Conservation (phyloP, 2,113 vertebrate genomes). For the Notechis scutatus region DNA sequence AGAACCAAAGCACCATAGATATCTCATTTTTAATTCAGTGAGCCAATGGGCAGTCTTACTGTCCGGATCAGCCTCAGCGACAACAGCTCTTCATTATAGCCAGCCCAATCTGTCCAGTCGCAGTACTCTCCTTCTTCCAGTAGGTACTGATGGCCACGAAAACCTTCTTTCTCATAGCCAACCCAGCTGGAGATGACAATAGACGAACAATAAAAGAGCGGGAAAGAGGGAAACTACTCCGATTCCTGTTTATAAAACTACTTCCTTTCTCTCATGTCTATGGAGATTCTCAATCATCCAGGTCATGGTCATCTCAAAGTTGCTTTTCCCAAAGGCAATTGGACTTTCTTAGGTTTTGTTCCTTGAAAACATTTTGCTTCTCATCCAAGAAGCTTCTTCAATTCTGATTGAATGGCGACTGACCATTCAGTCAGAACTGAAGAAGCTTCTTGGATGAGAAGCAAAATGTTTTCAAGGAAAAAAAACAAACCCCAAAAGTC, state of each 20-base stretch:
- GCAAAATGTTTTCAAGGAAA: not conserved
- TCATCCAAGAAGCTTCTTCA: not conserved
- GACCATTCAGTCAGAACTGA: no score
- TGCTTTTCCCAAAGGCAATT: not conserved
- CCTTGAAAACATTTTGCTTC: not conserved
- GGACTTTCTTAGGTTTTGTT: not conserved
- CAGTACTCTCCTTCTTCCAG: conserved; percentile 94
- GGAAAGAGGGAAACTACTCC: not conserved
- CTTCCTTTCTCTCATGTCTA: not conserved
- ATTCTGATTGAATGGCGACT: not conserved
- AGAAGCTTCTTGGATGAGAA: not conserved
- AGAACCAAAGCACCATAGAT: not conserved
- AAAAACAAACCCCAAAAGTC: not conserved
- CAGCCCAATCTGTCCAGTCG: conserved; percentile 91
- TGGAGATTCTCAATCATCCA: not conserved
- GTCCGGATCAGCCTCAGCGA: conserved; percentile 85
- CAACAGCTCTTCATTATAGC: conserved; percentile 75
- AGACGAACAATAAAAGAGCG: not conserved
- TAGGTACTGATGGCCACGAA: conserved; percentile 92
- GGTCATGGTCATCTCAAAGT: not conserved
- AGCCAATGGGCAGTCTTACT: conserved; percentile 68
- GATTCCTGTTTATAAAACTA: not conserved
- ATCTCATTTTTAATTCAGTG: not conserved
- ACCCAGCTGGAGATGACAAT: conserved; percentile 79
- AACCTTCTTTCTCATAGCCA: conserved; percentile 91